Percentiles rank a stretch among this genome's conserved stretches.
Conservation (phyloP, 2,888 invertebrate genomes). For the Diaperis boleti region DNA sequence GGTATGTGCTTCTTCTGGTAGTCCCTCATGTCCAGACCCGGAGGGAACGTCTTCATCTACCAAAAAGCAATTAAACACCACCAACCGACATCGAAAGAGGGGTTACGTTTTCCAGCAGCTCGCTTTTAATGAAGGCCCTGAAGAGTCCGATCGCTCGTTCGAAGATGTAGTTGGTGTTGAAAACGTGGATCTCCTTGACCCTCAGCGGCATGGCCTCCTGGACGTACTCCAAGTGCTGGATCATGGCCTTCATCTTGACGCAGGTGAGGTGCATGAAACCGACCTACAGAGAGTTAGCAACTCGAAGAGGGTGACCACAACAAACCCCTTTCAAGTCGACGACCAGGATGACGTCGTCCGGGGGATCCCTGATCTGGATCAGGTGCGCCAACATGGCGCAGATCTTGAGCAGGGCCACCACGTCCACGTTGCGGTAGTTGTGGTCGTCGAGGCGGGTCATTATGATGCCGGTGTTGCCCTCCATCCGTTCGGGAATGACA, state of each 20-base stretch:
- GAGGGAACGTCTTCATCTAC: constrained; percentile 70
- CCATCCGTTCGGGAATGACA: constrained; percentile 48
- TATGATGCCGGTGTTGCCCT: constrained; percentile 53
- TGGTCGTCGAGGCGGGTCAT: constrained; percentile 53
- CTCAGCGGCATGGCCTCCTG: too few species aligned
- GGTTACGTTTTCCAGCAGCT: too few species aligned
- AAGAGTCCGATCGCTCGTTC: too few species aligned
- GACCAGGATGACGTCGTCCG: constrained; percentile 46
- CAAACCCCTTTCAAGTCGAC: not conserved
- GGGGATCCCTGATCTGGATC: constrained; percentile 51
- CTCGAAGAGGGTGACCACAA: too few species aligned
- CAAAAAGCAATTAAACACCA: constrained; percentile 45
- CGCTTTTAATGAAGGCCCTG: too few species aligned
- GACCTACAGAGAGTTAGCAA: too few species aligned
- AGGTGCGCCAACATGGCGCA: constrained; percentile 56
- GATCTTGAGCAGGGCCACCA: constrained; percentile 51
- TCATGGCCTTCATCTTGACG: constrained; percentile 51
- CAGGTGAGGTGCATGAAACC: constrained; percentile 57
- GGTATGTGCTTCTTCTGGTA: constrained; percentile 69
- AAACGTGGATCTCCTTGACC: too few species aligned
- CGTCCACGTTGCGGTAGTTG: constrained; percentile 53
- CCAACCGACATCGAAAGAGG: too few species aligned
- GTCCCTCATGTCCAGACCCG: constrained; percentile 68
- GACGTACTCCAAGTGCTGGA: constrained; percentile 54
- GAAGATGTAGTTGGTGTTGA: too few species aligned